Evolutionary conservation across 2,113 vertebrate species (phyloP).

Genomic region (Entosphenus tridentatus): DNA sequence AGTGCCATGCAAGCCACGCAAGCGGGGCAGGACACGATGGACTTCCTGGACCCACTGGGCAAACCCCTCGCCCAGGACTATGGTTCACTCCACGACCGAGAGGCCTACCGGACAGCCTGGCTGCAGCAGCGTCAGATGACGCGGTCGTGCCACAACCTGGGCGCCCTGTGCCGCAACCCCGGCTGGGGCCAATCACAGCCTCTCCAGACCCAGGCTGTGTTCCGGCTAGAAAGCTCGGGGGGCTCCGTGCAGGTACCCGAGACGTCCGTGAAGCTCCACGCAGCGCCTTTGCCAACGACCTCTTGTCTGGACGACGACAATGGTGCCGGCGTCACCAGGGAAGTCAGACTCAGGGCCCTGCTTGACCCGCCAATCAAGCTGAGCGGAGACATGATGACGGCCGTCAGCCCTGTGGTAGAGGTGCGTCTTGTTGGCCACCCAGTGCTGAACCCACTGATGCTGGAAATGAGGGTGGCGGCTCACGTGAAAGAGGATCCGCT

Average conservation of each 20-base stretch:
- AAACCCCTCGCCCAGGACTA: too few species aligned
- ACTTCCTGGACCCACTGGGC: too few species aligned
- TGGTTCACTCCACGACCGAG: conserved; percentile 18
- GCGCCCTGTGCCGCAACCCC: conserved; percentile 63
- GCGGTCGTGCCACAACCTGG: conserved; percentile 74
- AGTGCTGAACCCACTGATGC: conserved; percentile 34
- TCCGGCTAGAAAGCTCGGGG: conserved; percentile 58
- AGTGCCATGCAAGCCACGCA: conserved; percentile 44
- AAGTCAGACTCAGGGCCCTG: conserved; percentile 69
- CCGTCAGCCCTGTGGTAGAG: conserved; percentile 68
- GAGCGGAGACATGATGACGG: conserved; percentile 58
- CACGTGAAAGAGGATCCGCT: conserved; percentile 38
- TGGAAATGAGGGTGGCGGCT: conserved; percentile 71
- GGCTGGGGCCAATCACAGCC: conserved; percentile 95
- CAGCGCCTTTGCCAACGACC: conserved; percentile 20
- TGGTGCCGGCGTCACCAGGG: conserved; percentile 43
- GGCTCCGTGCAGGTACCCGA: conserved; percentile 70
- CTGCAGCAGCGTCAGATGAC: conserved; percentile 73
- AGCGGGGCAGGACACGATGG: too few species aligned
- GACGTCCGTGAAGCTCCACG: conserved; percentile 51
- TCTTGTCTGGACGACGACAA: conserved; percentile 36
- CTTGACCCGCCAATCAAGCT: conserved; percentile 69
- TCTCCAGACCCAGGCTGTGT: conserved; percentile 63
- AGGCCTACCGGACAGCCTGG: conserved; percentile 80
- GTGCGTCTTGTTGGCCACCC: conserved; percentile 78